Conservation (phyloP, 2,113 vertebrate species). For the Oncorhynchus gorbuscha region DNA sequence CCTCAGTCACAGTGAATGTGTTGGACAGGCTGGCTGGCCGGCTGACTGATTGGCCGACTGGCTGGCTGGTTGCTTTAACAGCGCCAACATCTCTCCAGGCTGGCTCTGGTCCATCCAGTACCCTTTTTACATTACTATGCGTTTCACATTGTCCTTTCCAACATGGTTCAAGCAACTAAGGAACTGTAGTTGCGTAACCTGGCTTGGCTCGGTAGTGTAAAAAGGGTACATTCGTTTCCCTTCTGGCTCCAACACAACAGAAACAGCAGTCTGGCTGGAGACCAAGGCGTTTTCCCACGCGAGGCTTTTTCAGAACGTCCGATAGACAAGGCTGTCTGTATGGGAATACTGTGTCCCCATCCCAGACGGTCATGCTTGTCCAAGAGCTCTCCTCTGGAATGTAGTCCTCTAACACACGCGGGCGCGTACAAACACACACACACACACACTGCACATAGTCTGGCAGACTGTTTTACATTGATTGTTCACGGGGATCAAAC, state of each 20-base stretch:
- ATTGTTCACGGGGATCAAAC: constrained; percentile 5
- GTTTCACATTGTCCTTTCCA: no score
- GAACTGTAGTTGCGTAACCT: no score
- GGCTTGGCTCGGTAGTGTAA: no score
- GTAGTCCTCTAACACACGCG: background rate
- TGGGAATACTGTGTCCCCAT: constrained; percentile 35
- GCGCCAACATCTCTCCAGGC: constrained; percentile 42
- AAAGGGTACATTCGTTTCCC: background rate
- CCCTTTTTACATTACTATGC: no score
- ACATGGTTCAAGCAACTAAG: no score
- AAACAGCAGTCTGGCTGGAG: constrained; percentile 16
- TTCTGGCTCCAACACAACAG: background rate
- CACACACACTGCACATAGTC: constrained; percentile 1
- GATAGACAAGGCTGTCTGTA: constrained; percentile 16
- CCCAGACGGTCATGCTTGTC: constrained; percentile 30
- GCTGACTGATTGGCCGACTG: background rate
- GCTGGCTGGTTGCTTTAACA: constrained; percentile 17
- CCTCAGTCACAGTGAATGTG: constrained; percentile 14
- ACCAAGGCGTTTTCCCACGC: constrained; percentile 56
- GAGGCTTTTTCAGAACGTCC: constrained; percentile 36
- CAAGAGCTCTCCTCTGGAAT: constrained; percentile 12
- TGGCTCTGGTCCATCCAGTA: background rate
- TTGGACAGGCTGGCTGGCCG: no score
- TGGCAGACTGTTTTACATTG: constrained; percentile 13
- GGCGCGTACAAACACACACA: background rate